phyloP scores from a whole-genome alignment of 2,113 vertebrate species.

The Acanthisitta chloris region DNA sequence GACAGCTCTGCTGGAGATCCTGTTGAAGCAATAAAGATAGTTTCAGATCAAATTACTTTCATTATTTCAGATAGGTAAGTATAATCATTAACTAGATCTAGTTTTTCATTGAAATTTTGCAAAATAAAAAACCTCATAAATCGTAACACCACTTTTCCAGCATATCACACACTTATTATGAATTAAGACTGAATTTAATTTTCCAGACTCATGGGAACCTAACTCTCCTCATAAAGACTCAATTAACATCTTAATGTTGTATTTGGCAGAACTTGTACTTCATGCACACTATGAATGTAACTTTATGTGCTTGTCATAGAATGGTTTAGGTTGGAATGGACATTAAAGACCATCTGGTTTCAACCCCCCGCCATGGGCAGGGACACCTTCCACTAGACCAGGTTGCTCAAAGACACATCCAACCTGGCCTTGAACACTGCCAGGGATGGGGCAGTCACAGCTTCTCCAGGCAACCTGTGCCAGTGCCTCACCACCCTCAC shows the following conservation, averaged over 20 bases:
- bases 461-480: too few species aligned
- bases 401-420: not conserved
- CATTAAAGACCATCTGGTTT: not conserved
- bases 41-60: not conserved
- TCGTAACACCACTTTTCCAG: not conserved
- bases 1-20: conserved; percentile 96
- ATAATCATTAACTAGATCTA: not conserved
- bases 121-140: not conserved
- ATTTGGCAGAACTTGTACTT: not conserved
- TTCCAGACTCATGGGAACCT: not conserved
- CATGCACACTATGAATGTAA: not conserved
- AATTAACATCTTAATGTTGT: not conserved
- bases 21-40: conserved; percentile 56
- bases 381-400: not conserved
- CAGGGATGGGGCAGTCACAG: not conserved
- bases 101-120: not conserved
- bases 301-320: not conserved
- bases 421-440: not conserved
- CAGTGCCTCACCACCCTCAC: too few species aligned
- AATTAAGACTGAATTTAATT: not conserved
- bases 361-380: not conserved
- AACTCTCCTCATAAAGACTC: not conserved
- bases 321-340: not conserved
- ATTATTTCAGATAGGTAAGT: not conserved
- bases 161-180: not conserved